A percentile compares a stretch with the other conserved stretches of the same genome.
Evolutionary conservation across 2,113 vertebrate genomes (phyloP).

Genomic region (Shinisaurus crocodilurus): DNA sequence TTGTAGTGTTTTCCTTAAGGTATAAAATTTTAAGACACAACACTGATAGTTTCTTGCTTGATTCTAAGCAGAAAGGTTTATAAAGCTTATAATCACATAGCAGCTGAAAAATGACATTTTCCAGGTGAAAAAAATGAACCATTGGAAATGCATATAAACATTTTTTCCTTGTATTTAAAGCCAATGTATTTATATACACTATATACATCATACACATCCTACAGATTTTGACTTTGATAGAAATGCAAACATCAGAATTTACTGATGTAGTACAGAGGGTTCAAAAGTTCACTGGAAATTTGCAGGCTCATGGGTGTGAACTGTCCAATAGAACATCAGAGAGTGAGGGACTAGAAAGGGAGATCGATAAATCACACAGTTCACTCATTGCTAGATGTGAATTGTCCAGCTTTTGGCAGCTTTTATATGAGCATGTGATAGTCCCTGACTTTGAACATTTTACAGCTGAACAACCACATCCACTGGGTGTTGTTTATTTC

Average conservation of each 20-base stretch:
- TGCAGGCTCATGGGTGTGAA: slow-evolving; percentile 29
- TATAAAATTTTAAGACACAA: too few species aligned
- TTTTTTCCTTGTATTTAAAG: neutral
- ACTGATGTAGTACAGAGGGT: rapidly evolving
- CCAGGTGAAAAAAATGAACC: neutral
- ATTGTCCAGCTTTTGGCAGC: neutral
- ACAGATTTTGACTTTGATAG: slow-evolving; percentile 12
- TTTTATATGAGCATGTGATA: slow-evolving; percentile 23
- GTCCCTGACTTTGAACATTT: neutral
- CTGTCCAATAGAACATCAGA: slow-evolving; percentile 6
- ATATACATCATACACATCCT: slow-evolving; percentile 28
- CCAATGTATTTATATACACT: slow-evolving; percentile 1
- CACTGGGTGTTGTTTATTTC: neutral
- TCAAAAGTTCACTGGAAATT: slow-evolving; percentile 19
- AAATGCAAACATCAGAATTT: slow-evolving; percentile 34
- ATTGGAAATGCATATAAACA: neutral
- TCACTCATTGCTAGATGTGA: slow-evolving; percentile 33
- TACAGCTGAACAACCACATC: neutral
- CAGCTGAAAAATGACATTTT: neutral
- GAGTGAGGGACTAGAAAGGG: slow-evolving; percentile 1
- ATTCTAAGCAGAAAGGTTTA: too few species aligned
- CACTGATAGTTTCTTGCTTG: too few species aligned
- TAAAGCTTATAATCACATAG: neutral
- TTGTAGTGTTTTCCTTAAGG: too few species aligned
- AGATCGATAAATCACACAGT: slow-evolving; percentile 15